phyloP scores from a whole-genome alignment of 2,113 vertebrate genomes.

The Misgurnus mizolepis region DNA sequence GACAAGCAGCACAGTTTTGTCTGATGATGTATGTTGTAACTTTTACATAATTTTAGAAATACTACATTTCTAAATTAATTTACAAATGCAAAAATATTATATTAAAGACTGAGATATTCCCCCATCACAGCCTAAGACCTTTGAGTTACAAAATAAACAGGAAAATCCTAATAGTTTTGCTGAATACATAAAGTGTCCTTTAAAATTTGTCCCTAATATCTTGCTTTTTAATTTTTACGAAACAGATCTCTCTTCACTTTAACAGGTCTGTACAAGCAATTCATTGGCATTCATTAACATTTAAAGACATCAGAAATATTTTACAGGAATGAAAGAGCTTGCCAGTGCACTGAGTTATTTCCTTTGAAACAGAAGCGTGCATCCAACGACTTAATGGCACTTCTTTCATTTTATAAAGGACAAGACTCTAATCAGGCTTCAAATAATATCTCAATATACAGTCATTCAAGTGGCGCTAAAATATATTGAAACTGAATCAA shows the following conservation, averaged over 20 bases:
- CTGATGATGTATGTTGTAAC: no score
- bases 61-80: no score
- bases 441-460: slow-evolving; percentile 65
- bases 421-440: slow-evolving; percentile 64
- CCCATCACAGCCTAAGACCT: no score
- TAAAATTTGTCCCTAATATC: neutral
- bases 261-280: neutral
- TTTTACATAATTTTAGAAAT: no score
- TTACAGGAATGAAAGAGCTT: neutral
- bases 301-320: neutral
- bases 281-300: slow-evolving; percentile 10
- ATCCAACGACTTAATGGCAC: slow-evolving; percentile 57
- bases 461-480: slow-evolving; percentile 61
- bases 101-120: no score
- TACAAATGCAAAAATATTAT: no score
- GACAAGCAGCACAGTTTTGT: no score
- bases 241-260: slow-evolving; percentile 1
- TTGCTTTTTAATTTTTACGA: neutral
- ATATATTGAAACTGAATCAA: slow-evolving; percentile 60
- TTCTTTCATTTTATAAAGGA: slow-evolving; percentile 76
- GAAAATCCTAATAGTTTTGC: neutral
- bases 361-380: slow-evolving; percentile 59
- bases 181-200: neutral
- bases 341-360: slow-evolving; percentile 45
- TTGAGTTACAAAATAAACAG: no score